Evolutionary conservation across 2,113 vertebrate species (phyloP).

Genomic region (Pseudopipra pipra): DNA sequence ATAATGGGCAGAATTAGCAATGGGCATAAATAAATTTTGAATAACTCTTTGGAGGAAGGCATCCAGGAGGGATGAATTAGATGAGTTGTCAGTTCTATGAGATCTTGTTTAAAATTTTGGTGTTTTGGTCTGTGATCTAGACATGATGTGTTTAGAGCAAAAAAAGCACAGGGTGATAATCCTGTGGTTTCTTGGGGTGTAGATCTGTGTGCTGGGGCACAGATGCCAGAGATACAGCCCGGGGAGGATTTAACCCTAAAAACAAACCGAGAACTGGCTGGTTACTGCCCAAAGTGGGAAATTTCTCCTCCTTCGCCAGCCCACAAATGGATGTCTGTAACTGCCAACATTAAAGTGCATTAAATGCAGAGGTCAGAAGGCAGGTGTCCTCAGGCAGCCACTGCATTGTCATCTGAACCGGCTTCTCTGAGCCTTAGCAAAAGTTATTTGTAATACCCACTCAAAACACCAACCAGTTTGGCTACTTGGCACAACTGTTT

Average conservation of each 20-base stretch:
- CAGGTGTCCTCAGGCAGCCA: background rate
- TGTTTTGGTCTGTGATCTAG: background rate
- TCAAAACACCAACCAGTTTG: background rate
- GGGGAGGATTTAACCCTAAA: background rate
- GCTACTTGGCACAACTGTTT: background rate
- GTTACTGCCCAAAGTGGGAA: background rate
- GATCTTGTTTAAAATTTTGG: background rate
- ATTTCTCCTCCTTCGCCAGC: background rate
- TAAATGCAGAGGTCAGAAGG: background rate
- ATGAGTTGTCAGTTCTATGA: background rate
- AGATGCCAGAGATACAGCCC: background rate
- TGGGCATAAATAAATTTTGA: background rate
- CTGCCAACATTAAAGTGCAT: background rate
- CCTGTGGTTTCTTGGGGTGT: background rate
- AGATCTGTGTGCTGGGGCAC: background rate
- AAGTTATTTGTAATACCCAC: background rate
- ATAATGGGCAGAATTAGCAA: background rate
- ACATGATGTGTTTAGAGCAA: rapidly evolving
- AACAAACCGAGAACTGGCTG: background rate
- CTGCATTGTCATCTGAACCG: background rate
- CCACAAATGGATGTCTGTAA: background rate
- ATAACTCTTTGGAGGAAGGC: background rate
- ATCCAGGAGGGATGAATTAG: background rate
- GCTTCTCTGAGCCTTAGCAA: background rate
- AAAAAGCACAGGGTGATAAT: background rate